Base-by-base conservation (phyloP, 2,888 invertebrate genomes). In the Hylaea fasciaria region DNA sequence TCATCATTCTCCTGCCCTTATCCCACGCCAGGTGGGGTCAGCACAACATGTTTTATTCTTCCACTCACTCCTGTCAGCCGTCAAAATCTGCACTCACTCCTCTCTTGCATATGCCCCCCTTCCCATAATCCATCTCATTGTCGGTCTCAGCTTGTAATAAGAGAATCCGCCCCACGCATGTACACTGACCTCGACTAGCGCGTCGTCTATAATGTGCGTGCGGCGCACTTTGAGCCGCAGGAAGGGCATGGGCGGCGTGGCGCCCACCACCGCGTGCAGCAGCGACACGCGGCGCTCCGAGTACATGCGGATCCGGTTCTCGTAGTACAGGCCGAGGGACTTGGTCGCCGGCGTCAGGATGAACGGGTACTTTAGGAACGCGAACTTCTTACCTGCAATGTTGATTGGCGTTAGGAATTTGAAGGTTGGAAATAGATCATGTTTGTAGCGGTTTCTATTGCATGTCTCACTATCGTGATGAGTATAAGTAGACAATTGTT, bases 291-390 rank as follows among this genome's bases (percentile, higher is more conserved):
- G 94, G 49, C 98, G 93, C 88, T 98, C 98, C 64, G 96, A 97
- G 86, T 97, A 97, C 98, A 98, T 98, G 56, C 98, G 94, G 85
- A 98, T 97, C 57, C 98, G 94, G 87, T 98, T 98, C 89, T 98
- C 98, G 83, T 97, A 98, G 90, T 98, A 98, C 66, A 98, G 91
- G 0, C 97, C 97, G 70, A 97, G 94, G 2, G 97, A 97, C 91
- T 98, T 98, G 8, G 97, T 97, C 10, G 98, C 97, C 11, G 98
- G 97, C 32, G 97, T 98, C 65, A 98, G 89, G 68, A 98, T 96
- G 87, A 98, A 98, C 45, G 97, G 96, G 81, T 97, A 97, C 76
- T 95, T 94, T 94, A 98, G 96, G 89, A 98, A 98, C 75, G 97
- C 96, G 89, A 97, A 97, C 87, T 96, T 96, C 68, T 93, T 93